Percentiles rank a stretch among this genome's conserved stretches.
phyloP scores from a whole-genome alignment of 92 coral and sea anemone species.

The Epizoanthus stellaris region DNA sequence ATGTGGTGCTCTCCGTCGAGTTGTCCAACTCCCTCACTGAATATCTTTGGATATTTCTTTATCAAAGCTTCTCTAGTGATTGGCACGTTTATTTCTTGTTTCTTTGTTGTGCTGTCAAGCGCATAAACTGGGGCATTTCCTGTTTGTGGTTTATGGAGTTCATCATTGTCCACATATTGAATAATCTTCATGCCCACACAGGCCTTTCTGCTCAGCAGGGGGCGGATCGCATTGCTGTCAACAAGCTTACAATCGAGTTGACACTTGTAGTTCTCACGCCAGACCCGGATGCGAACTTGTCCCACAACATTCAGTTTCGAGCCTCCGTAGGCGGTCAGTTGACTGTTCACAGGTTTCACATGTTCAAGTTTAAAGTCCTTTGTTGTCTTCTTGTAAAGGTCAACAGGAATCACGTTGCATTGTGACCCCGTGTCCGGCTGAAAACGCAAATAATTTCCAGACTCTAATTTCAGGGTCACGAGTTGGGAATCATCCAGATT shows the following conservation, averaged over 20 bases:
- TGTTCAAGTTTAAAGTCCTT: too few relatives aligned
- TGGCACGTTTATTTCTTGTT: not conserved
- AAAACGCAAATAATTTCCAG: too few relatives aligned
- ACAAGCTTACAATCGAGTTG: not conserved
- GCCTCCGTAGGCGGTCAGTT: not conserved
- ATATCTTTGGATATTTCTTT: conserved; percentile 27
- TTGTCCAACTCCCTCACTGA: conserved; percentile 38
- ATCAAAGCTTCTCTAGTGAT: conserved; percentile 4
- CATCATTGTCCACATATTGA: too few relatives aligned
- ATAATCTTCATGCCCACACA: too few relatives aligned
- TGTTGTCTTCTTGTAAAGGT: too few relatives aligned
- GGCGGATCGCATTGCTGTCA: too few relatives aligned
- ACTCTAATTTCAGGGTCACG: too few relatives aligned
- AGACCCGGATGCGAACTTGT: not conserved
- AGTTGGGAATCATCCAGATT: too few relatives aligned
- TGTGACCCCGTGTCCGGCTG: too few relatives aligned
- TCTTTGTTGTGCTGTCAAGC: not conserved
- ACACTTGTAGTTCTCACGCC: not conserved
- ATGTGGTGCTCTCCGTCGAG: conserved; percentile 32
- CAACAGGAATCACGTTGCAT: too few relatives aligned
- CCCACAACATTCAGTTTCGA: not conserved
- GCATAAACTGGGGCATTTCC: not conserved
- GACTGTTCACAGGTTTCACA: not conserved
- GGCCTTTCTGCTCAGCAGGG: too few relatives aligned
- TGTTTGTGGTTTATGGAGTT: too few relatives aligned